Evolutionary conservation across 2,113 vertebrate species (phyloP).

Genomic region (Hippolais icterina): DNA sequence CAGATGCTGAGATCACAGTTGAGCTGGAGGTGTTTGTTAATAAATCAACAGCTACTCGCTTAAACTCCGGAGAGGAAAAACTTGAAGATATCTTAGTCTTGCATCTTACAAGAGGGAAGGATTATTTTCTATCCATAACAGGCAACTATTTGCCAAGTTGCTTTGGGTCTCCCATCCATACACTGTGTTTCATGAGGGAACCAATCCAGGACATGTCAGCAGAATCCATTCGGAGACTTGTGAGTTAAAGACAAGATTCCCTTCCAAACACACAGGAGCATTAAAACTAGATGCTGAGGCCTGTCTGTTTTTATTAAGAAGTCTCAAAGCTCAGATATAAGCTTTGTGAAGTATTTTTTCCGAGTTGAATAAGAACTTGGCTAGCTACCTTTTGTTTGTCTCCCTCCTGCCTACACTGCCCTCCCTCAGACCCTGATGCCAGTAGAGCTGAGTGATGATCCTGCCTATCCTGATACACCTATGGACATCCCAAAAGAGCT

Average conservation of each 20-base stretch:
- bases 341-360: not conserved
- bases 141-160: slow-evolving; percentile 95
- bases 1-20: slow-evolving; percentile 83
- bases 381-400: not conserved
- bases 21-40: slow-evolving; percentile 94
- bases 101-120: slow-evolving; percentile 89
- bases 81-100: slow-evolving; percentile 96
- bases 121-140: slow-evolving; percentile 91
- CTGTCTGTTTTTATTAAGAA: not conserved
- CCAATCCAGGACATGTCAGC: slow-evolving; percentile 87
- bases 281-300: not conserved
- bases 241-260: slow-evolving; percentile 69
- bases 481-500: slow-evolving; percentile 93
- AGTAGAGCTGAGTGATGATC: slow-evolving; percentile 32
- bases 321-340: not conserved
- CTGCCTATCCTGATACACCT: slow-evolving; percentile 74
- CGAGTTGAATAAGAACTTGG: not conserved
- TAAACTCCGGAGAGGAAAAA: slow-evolving; percentile 85
- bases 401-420: not conserved
- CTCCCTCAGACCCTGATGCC: slow-evolving; percentile 74
- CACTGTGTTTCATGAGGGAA: slow-evolving; percentile 84
- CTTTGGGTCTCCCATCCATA: slow-evolving; percentile 86
- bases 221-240: slow-evolving; percentile 79
- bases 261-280: not conserved
- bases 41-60: slow-evolving; percentile 84